A percentile compares a stretch with the other conserved stretches of the same genome.
Conservation (phyloP, 1,140 invertebrate genomes). For the Ips nitidus region DNA sequence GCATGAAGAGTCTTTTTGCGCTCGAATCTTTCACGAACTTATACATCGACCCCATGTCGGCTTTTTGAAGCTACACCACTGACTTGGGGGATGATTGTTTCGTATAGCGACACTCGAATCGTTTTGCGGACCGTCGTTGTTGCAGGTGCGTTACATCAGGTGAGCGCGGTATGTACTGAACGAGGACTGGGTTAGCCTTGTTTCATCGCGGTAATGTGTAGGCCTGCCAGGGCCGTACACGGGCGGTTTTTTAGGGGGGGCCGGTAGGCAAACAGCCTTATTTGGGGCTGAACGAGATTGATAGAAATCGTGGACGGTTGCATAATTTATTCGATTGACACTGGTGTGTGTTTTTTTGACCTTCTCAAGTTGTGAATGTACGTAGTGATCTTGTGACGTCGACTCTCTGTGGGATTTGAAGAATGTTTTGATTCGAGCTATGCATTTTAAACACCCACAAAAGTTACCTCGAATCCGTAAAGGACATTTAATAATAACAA, state of each 20-base stretch:
- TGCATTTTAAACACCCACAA: no score
- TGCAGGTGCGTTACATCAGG: slow-evolving; percentile 48
- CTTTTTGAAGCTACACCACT: slow-evolving; percentile 2
- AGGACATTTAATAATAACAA: no score
- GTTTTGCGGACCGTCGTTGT: slow-evolving; percentile 2
- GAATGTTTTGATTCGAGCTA: no score
- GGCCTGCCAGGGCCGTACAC: slow-evolving; percentile 48
- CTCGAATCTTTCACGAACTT: slow-evolving; percentile 67
- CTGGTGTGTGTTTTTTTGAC: slow-evolving; percentile 9
- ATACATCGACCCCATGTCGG: slow-evolving; percentile 66
- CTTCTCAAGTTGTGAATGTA: slow-evolving; percentile 6
- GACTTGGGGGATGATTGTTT: background rate
- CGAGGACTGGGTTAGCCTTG: slow-evolving; percentile 39
- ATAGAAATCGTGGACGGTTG: slow-evolving; percentile 11
- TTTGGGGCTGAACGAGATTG: slow-evolving; percentile 14
- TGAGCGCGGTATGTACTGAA: slow-evolving; percentile 45
- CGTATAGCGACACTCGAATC: background rate
- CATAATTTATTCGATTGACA: slow-evolving; percentile 14
- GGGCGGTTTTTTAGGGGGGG: slow-evolving; percentile 38
- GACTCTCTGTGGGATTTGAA: no score
- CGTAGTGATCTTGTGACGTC: background rate
- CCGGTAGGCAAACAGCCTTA: slow-evolving; percentile 7
- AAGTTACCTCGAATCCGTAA: no score
- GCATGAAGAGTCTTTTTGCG: slow-evolving; percentile 71
- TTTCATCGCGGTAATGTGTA: slow-evolving; percentile 32